Base-by-base conservation (phyloP, 2,797 vertebrate genomes). In the Ambastaia sidthimunki region DNA sequence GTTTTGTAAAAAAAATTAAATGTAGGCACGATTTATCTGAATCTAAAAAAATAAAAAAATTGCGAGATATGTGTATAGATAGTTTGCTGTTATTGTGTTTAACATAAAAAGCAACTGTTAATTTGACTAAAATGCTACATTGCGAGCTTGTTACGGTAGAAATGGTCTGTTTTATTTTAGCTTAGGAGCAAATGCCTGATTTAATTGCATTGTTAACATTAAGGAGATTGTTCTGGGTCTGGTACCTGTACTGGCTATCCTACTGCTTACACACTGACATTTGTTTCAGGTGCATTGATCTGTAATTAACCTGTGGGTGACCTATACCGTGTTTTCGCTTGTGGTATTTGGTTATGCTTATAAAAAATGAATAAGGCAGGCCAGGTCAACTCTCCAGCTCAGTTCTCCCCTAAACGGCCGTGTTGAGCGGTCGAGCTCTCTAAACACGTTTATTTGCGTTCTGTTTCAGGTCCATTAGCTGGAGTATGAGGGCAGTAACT, bases 391-490 rank as follows among this genome's bases (percentile, higher is more conserved):
- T 37, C 15, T 71, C 23, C 25, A 23, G 44, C 25, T 63, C n/a
- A 63, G 3, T 50, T 63, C 28, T 44, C 19, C 19, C 52, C 41
- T 52, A 41, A 78, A 71, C 15, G 2, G n/a, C 57, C 52, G 28
- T 50, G 41, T 47, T 3, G 55, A 62, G 75, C n/a, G 59, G 41
- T 13, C 3, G 1, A 23, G 67, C 67, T 50, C 55, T 34, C 31
- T 78, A 48, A 60, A 62, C 66, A 23, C 25, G 31, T 59, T 69
- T 50, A 47, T 71, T 78, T 63, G 21, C 3, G n/a, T 12, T 34
- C 55, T 59, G 15, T 71, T 71, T 37, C 18, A 57, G 54, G 16
- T 78, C 55, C 41, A 62, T 78, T 71, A 78, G 66, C 57, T 3
- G 54, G 54, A 59, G 75, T 25, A 62, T 63, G 57, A 71, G 44